These are phyloP conservation scores for Mythimna pallens DNA, from an alignment of 2,888 invertebrate species.

Conservation along the genomic window DNA sequence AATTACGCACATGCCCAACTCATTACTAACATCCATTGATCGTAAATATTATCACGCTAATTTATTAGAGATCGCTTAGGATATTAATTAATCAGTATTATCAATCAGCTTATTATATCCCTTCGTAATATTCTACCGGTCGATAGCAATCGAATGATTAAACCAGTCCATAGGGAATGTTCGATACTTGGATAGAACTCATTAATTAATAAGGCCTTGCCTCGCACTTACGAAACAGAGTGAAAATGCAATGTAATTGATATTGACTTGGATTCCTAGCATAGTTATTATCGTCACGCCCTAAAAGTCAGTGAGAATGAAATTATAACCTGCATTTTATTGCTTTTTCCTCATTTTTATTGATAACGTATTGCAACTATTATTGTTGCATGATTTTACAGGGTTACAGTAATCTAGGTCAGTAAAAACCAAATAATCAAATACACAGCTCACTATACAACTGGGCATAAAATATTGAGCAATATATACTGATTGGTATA, in stretches of 20 bases:
- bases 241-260: conserved; percentile 38
- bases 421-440: background rate
- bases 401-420: background rate
- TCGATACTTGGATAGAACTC: conserved; percentile 44
- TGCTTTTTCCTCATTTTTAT: background rate
- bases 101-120: conserved; percentile 48
- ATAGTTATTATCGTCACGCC: conserved; percentile 1
- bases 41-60: conserved; percentile 27
- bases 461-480: background rate
- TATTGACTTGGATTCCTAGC: conserved; percentile 23
- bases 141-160: conserved; percentile 52
- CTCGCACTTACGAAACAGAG: conserved; percentile 25
- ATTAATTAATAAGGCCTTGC: conserved; percentile 53
- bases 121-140: conserved; percentile 21
- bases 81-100: conserved; percentile 31
- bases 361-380: background rate
- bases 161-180: conserved; percentile 37
- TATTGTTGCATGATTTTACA: background rate
- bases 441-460: background rate
- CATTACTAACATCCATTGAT: conserved; percentile 15
- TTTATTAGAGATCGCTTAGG: conserved; percentile 33
- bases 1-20: conserved; percentile 3
- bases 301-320: background rate
- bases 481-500: background rate
- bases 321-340: background rate